Evolutionary conservation across 2,797 vertebrate species (phyloP), one percentile per base, ranked within the genome.

Genomic region (Philypnodon macrostomus): DNA sequence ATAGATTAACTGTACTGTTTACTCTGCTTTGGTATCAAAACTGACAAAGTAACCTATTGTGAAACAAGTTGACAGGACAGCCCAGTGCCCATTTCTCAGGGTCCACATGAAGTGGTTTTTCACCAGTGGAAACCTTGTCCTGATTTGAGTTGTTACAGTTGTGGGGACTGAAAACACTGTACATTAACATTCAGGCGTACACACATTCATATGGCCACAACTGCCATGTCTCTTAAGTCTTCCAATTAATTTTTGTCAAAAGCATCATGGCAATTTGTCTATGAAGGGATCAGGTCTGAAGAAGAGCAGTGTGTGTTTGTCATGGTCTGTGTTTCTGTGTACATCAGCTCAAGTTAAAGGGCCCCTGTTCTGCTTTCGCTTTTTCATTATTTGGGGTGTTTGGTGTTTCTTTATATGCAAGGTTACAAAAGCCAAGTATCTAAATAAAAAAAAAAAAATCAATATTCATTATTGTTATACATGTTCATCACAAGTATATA

Each of bases 31-130:
- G 7, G 1, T 56, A 53, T 31, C 24, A 31, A 57, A 23, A 64
- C n/a, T 38, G 33, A 52, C 38, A 47, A 27, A 46, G 21, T 37
- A 58, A 56, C n/a, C n/a, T n/a, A 59, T 81, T 73, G 68, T 47
- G 67, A 61, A 61, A 57, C 48, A 70, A 67, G 58, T 30, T 44
- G 15, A 44, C 30, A 47, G 41, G 41, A 68, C 63, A 62, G 71
- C 76, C 73, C 77, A 73, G 40, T 59, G 60, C 67, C 80, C 81
- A 81, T 73, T 81, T 87, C 89, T 90, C 88, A 89, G 87, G 90
- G 85, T 90, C 68, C 75, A 70, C 67, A 46, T 31, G 9, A 66
- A 77, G 21, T 52, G 47, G 71, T 67, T 75, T 61, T 56, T 74
- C 42, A 48, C 53, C 71, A 73, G 65, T 79, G 70, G 62, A 77